A percentile compares a stretch with the other conserved stretches of the same genome.
Conservation (phyloP, 2,113 vertebrate genomes). For the Atherinomorus stipes region DNA sequence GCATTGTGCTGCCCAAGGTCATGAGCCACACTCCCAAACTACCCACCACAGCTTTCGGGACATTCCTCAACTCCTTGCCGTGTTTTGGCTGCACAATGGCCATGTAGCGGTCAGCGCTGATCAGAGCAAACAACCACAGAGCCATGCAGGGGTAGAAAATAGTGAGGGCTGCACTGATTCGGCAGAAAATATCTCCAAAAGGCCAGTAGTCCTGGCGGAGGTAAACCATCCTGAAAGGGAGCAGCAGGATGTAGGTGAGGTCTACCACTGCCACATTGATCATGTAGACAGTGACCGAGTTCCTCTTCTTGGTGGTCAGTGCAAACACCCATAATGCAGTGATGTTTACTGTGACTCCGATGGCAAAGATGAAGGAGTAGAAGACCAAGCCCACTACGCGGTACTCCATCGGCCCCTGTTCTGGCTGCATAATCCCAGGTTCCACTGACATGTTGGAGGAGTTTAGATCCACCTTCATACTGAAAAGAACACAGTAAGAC, state of each 20-base stretch:
- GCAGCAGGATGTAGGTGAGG: conserved; percentile 87
- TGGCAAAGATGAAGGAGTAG: conserved; percentile 87
- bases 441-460: conserved; percentile 58
- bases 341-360: conserved; percentile 90
- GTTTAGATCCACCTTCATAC: conserved; percentile 61
- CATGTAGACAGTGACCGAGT: conserved; percentile 95
- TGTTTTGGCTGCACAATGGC: conserved; percentile 95
- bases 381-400: conserved; percentile 87
- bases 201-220: conserved; percentile 87
- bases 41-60: conserved; percentile 88
- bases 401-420: conserved; percentile 84
- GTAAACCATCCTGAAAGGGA: conserved; percentile 93
- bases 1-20: conserved; percentile 86
- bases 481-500: conserved; percentile 15
- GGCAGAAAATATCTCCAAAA: conserved; percentile 91
- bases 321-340: conserved; percentile 96
- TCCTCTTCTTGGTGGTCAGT: conserved; percentile 94
- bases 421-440: neutral
- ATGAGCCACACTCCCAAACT: conserved; percentile 91
- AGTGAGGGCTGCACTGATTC: conserved; percentile 87
- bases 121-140: conserved; percentile 93
- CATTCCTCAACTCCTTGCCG: conserved; percentile 91
- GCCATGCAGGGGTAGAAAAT: conserved; percentile 95
- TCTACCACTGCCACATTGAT: conserved; percentile 95
- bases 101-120: conserved; percentile 95